Conservation (phyloP, 2,888 invertebrate genomes). For the Acleris cristana region DNA sequence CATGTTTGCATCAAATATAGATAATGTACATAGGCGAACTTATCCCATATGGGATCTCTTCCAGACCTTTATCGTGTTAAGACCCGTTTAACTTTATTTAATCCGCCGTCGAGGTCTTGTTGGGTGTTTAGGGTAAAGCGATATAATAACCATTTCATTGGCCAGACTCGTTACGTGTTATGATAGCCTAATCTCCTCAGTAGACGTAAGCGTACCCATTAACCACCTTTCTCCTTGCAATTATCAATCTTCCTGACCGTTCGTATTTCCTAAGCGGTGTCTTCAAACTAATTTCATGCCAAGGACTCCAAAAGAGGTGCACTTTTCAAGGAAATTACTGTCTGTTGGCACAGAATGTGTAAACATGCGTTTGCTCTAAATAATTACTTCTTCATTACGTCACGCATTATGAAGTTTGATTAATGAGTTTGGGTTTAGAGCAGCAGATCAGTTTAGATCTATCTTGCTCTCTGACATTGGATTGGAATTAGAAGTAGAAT, state of each 20-base stretch:
- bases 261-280: conserved; percentile 13
- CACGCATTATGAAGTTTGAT: conserved; percentile 16
- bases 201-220: conserved; percentile 21
- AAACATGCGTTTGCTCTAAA: conserved; percentile 14
- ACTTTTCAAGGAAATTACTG: too few species aligned
- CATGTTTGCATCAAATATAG: too few species aligned
- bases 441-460: conserved; percentile 4
- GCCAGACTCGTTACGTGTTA: not conserved
- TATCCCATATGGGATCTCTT: too few species aligned
- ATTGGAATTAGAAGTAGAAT: not conserved
- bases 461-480: conserved; percentile 4
- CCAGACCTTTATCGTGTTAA: too few species aligned
- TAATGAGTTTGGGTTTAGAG: conserved; percentile 24
- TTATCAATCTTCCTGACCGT: conserved; percentile 16
- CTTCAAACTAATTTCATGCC: not conserved
- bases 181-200: not conserved
- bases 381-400: conserved; percentile 28
- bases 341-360: too few species aligned
- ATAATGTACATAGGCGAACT: too few species aligned
- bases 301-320: too few species aligned
- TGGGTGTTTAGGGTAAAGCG: not conserved
- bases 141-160: not conserved
- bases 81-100: too few species aligned
- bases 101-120: not conserved
- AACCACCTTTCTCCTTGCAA: conserved; percentile 23